A percentile compares a stretch with the other conserved stretches of the same genome.
phyloP scores from a whole-genome alignment of 2,113 vertebrate species.

The Poeciliopsis retropinna region DNA sequence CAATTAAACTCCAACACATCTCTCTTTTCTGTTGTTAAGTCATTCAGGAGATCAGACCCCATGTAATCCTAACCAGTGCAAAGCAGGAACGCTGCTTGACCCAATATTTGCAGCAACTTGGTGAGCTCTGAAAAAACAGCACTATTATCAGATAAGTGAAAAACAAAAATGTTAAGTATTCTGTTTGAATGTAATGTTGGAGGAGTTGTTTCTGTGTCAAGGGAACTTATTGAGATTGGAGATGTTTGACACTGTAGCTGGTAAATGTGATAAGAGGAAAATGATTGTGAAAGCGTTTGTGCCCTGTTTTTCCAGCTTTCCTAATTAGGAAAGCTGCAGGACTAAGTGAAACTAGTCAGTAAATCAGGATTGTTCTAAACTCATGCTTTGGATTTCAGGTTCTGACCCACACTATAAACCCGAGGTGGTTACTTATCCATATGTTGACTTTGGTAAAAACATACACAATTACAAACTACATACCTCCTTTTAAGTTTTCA shows the following conservation, averaged over 20 bases:
- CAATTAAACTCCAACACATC: too few relatives aligned
- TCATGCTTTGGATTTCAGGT: slow-evolving; percentile 45
- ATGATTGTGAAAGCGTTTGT: slow-evolving; percentile 5
- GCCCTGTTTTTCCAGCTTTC: background rate
- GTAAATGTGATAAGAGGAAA: slow-evolving; percentile 27
- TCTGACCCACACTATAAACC: slow-evolving; percentile 80
- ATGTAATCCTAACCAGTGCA: slow-evolving; percentile 88
- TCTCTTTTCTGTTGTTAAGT: slow-evolving; percentile 70
- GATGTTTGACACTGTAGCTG: slow-evolving; percentile 16
- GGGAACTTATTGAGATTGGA: slow-evolving; percentile 37
- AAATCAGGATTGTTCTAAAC: background rate
- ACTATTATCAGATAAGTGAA: background rate
- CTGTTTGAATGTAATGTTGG: slow-evolving; percentile 27
- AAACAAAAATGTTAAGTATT: slow-evolving; percentile 7
- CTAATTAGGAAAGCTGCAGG: background rate
- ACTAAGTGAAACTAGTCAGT: background rate
- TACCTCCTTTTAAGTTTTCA: background rate
- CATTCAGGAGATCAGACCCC: slow-evolving; percentile 85
- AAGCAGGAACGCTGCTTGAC: slow-evolving; percentile 90
- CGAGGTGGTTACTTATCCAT: slow-evolving; percentile 89
- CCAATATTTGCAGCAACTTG: slow-evolving; percentile 82
- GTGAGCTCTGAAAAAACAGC: slow-evolving; percentile 56
- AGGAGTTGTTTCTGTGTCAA: slow-evolving; percentile 50
- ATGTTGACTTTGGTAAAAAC: slow-evolving; percentile 88
- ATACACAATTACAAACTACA: background rate